Evolutionary conservation across 1,140 invertebrate genomes (phyloP).

Genomic region (Zeugodacus cucurbitae): DNA sequence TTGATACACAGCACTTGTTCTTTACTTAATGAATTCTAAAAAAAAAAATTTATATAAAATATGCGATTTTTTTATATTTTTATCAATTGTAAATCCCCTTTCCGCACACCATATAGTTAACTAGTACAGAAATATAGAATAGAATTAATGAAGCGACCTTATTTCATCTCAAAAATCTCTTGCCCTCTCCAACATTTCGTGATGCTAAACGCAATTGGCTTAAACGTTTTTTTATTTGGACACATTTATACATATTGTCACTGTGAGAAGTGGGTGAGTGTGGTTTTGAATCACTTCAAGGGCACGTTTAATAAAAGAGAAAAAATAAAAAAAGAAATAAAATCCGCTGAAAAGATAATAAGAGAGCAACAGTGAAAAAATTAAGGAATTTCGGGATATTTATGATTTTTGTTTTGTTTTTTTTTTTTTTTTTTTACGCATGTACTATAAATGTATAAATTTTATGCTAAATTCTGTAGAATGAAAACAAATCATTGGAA

Average conservation of each 20-base stretch:
- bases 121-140: constrained; percentile 38
- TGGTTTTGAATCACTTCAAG: constrained; percentile 34
- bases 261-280: constrained; percentile 16
- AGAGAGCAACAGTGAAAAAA: constrained; percentile 55
- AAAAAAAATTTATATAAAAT: not conserved
- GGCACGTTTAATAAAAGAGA: constrained; percentile 53
- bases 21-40: not conserved
- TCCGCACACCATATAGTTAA: constrained; percentile 11
- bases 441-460: not conserved
- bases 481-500: not conserved
- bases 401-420: too few species aligned
- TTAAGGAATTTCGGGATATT: constrained; percentile 27
- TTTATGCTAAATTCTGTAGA: not conserved
- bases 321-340: constrained; percentile 65
- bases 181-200: constrained; percentile 35
- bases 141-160: constrained; percentile 41
- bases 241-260: constrained; percentile 9
- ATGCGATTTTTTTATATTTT: not conserved
- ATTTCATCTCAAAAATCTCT: constrained; percentile 36
- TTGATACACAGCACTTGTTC: not conserved
- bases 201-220: constrained; percentile 27
- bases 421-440: not conserved
- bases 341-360: constrained; percentile 66
- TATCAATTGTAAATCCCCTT: constrained; percentile 10
- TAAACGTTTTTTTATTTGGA: constrained; percentile 31